Base-by-base conservation (phyloP, 1,140 invertebrate species). In the Papilio xuthus region DNA sequence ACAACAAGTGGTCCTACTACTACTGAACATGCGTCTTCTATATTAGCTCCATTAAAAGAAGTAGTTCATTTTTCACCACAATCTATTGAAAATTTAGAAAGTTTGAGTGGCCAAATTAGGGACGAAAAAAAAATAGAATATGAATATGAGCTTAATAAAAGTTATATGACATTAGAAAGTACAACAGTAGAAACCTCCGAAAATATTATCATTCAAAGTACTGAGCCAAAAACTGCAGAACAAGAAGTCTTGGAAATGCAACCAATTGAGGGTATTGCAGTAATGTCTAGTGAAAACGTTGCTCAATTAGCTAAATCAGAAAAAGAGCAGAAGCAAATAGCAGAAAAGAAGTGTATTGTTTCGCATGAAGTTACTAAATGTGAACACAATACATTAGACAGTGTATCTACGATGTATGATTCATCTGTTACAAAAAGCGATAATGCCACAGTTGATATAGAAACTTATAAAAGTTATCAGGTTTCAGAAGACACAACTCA, bases 221-320 rank as follows among this genome's bases (percentile, higher is more conserved):
- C 77, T 20, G 72, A 86, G 69, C 63, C 80, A 63, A 87, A 82
- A 72, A 84, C 44, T 20, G 90, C 88, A 37, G 79, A 86, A 47
- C 77, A 86, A 85, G 56, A 82, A 63, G 71, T 91, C 32, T 80
- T 82, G 18, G 85, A 89, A 80, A 79, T 86, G 56, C 86, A 84
- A 77, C 82, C 90, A 44, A 77, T 93, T 78, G 78, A 90, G 79
- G 86, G 87, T 79, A 86, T 81, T 9, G 86, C 89, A 83, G 75
- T 88, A 23, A 74, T 88, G 20, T 32, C 78, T 47, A 80, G 70
- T 15, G 92, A 93, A 83, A 83, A 79, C 23, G 20, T 79, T 23
- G 20, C 71, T 44, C 7, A 73, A 20, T 26, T 79, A 41, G 18
- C 53, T 63, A 60, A 85, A 60, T 56, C 50, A 60, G 70, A 80